Conservation (phyloP, 2,113 vertebrate genomes). For the Pontoporia blainvillei region DNA sequence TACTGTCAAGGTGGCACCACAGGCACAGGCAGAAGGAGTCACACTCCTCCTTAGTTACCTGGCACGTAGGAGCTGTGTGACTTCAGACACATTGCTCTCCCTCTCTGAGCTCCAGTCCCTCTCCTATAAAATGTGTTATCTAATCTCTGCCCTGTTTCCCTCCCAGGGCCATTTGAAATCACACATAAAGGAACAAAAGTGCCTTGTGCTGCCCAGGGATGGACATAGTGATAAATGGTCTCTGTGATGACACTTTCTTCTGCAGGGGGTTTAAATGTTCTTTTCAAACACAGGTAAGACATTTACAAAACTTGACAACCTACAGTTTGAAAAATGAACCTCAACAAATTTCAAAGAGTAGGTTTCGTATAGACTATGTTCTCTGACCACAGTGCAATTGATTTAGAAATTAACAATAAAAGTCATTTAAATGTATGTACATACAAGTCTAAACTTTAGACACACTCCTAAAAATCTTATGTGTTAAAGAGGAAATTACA, state of each 20-base stretch:
- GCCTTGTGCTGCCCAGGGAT: not conserved
- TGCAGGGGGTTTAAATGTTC: not conserved
- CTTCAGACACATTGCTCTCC: not conserved
- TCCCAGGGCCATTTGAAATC: not conserved
- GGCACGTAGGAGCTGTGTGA: accelerated
- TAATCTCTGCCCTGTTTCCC: too few species aligned
- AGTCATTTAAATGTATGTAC: not conserved
- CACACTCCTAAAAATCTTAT: not conserved
- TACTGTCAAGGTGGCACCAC: accelerated
- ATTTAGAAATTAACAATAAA: not conserved
- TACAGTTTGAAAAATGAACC: not conserved
- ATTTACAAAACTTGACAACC: too few species aligned
- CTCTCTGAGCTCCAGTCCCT: not conserved
- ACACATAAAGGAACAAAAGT: accelerated
- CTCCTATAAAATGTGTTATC: accelerated
- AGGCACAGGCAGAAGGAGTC: not conserved
- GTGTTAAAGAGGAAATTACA: too few species aligned
- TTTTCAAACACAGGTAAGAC: not conserved
- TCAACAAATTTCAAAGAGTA: not conserved
- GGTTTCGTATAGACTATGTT: not conserved
- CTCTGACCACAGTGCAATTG: not conserved
- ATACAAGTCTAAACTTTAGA: not conserved
- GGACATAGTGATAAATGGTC: too few species aligned
- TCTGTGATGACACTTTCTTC: accelerated
- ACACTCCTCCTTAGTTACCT: not conserved